Evolutionary conservation across 2,797 vertebrate species (phyloP).

Genomic region (Molothrus ater): DNA sequence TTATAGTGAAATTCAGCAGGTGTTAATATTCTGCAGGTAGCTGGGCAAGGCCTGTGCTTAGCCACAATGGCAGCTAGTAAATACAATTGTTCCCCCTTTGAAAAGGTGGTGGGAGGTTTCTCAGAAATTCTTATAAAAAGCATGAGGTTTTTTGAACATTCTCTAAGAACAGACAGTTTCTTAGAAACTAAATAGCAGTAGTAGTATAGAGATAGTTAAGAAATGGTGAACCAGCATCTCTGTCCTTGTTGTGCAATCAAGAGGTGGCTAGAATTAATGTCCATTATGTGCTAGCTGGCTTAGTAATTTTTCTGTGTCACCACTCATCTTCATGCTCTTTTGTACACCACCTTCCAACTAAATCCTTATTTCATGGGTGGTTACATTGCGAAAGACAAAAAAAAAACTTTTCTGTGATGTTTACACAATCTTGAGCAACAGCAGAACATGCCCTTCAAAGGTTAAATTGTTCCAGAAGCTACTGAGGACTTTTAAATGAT

Average conservation of each 20-base stretch:
- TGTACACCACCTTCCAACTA: slow-evolving; percentile 23
- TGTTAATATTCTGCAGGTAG: neutral
- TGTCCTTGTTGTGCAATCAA: neutral
- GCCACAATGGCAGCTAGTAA: neutral
- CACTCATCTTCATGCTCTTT: slow-evolving; percentile 37
- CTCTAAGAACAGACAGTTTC: neutral
- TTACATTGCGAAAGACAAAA: slow-evolving; percentile 61
- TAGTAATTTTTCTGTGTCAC: slow-evolving; percentile 38
- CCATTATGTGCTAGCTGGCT: neutral
- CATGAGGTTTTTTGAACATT: neutral
- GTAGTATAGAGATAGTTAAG: neutral
- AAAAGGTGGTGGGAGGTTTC: neutral
- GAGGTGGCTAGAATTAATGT: neutral
- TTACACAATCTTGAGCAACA: slow-evolving; percentile 66
- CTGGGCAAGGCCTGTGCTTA: neutral
- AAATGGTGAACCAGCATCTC: neutral
- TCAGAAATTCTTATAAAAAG: neutral
- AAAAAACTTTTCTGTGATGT: slow-evolving; percentile 61
- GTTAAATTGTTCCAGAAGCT: slow-evolving; percentile 71
- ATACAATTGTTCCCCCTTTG: neutral
- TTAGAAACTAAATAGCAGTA: neutral
- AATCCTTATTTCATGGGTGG: slow-evolving; percentile 63
- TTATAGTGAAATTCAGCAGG: neutral
- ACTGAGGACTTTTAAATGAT: slow-evolving; percentile 51
- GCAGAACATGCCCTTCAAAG: slow-evolving; percentile 69